Percentiles rank a stretch among this genome's conserved stretches.
Evolutionary conservation across 2,888 invertebrate species (phyloP).

Genomic region (Chrysolina haemoptera): DNA sequence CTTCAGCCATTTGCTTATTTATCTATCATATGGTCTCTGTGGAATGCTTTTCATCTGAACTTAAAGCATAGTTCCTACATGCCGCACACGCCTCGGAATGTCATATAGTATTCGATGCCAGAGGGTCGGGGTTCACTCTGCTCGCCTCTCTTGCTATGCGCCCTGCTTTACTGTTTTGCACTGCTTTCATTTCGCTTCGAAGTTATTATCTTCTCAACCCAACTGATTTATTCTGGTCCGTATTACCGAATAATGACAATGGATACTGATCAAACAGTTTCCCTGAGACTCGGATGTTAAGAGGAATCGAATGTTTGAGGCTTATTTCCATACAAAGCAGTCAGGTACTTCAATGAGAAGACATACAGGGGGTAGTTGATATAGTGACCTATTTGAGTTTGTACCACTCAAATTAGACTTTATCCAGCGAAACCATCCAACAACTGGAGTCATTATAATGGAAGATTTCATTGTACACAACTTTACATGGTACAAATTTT

Average conservation of each 20-base stretch:
- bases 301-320: constrained; percentile 14
- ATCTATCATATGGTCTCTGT: constrained; percentile 67
- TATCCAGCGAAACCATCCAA: too few relatives aligned
- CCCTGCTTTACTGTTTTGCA: constrained; percentile 41
- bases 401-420: too few relatives aligned
- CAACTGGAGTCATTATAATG: too few relatives aligned
- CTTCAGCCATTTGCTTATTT: constrained; percentile 67
- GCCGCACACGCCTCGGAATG: constrained; percentile 68
- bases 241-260: constrained; percentile 37
- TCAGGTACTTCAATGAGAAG: too few relatives aligned
- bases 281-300: not conserved
- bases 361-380: too few relatives aligned
- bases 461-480: too few relatives aligned
- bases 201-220: constrained; percentile 43
- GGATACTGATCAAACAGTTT: constrained; percentile 34
- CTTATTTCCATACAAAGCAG: not conserved
- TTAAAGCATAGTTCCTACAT: constrained; percentile 70
- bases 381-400: too few relatives aligned
- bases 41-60: constrained; percentile 70
- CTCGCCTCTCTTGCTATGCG: constrained; percentile 34
- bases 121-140: constrained; percentile 45
- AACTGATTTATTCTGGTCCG: constrained; percentile 41
- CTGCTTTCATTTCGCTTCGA: constrained; percentile 44
- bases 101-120: constrained; percentile 66
- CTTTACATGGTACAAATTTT: too few relatives aligned